A percentile compares a stretch with the other conserved stretches of the same genome.
Evolutionary conservation across 2,797 vertebrate genomes (phyloP).

Genomic region (Dendrocincla fuliginosa): DNA sequence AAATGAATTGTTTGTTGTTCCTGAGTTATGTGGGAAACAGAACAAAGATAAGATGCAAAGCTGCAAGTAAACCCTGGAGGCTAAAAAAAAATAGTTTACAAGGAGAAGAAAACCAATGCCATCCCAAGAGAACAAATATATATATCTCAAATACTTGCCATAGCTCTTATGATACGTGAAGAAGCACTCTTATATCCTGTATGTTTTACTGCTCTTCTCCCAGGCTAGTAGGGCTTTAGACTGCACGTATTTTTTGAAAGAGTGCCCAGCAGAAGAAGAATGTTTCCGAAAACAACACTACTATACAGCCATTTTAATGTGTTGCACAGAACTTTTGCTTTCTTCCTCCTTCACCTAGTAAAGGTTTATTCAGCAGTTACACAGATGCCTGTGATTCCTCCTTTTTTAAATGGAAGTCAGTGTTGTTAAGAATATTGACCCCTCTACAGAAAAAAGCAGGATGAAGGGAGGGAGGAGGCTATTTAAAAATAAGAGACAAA

Average conservation of each 20-base stretch:
- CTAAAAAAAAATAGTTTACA: neutral
- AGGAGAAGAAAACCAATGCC: neutral
- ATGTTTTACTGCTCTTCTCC: neutral
- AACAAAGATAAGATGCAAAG: slow-evolving; percentile 4
- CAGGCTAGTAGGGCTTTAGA: neutral
- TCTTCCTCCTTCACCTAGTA: neutral
- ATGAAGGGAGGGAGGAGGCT: fast-evolving
- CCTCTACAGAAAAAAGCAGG: neutral
- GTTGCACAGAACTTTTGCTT: neutral
- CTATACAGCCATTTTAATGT: neutral
- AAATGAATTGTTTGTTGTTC: neutral
- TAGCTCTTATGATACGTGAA: neutral
- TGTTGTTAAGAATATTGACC: neutral
- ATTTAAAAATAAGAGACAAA: neutral
- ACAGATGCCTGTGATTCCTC: neutral
- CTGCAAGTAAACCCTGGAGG: neutral
- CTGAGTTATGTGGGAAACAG: neutral
- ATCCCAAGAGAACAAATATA: neutral
- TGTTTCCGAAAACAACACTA: neutral
- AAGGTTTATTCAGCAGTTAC: neutral
- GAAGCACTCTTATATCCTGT: neutral
- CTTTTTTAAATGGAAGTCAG: neutral
- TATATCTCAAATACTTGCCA: neutral
- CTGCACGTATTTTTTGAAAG: neutral
- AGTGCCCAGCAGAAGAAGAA: neutral